These are phyloP conservation scores for Sesamia nonagrioides DNA, from an alignment of 1,140 invertebrate genomes.

Conservation along the genomic window DNA sequence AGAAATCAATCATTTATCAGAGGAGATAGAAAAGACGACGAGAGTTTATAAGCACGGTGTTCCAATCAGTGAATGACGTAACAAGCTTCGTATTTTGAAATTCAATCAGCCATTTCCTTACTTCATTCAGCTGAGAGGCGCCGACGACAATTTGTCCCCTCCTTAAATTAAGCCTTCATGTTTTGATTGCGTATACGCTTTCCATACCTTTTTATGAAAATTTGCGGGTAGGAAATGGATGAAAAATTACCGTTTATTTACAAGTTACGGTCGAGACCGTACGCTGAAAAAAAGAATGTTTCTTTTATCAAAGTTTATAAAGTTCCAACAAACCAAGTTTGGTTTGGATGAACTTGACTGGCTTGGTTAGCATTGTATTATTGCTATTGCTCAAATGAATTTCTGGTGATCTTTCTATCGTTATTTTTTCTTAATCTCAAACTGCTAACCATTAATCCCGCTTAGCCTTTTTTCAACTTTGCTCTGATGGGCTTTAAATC, in stretches of 20 bases:
- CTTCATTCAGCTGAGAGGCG: not conserved
- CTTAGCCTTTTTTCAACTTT: too few species aligned
- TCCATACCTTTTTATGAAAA: not conserved
- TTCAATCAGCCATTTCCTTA: slow-evolving; percentile 51
- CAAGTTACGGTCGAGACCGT: not conserved
- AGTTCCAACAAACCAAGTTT: not conserved
- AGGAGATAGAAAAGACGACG: too few species aligned
- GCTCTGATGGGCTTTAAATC: too few species aligned
- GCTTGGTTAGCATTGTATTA: too few species aligned
- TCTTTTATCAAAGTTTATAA: too few species aligned
- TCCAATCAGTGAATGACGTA: slow-evolving; percentile 28
- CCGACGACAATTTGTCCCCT: not conserved
- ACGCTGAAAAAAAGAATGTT: not conserved
- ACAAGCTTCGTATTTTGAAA: slow-evolving; percentile 45
- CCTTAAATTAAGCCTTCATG: slow-evolving; percentile 25
- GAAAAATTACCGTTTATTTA: slow-evolving; percentile 15
- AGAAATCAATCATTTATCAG: too few species aligned
- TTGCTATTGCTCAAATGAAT: too few species aligned
- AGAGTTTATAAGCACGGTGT: not conserved
- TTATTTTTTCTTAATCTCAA: too few species aligned
- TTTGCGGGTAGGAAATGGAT: slow-evolving; percentile 11
- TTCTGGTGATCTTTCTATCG: too few species aligned
- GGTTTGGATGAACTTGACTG: not conserved
- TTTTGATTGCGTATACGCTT: not conserved
- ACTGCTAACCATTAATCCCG: too few species aligned